Evolutionary conservation across 2,113 vertebrate genomes (phyloP).

Genomic region (Hemibagrus wyckioides): DNA sequence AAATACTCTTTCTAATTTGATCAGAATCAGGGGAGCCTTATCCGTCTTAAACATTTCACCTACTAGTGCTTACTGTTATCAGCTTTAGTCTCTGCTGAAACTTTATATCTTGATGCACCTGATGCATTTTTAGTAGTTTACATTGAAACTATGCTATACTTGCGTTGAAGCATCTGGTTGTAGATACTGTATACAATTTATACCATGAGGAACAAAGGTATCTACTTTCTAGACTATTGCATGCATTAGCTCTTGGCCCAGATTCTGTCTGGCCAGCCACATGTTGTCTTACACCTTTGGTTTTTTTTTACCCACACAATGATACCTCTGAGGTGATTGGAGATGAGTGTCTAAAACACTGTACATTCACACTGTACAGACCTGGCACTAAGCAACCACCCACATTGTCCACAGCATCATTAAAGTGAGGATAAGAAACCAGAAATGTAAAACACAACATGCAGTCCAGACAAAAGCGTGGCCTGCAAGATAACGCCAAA

Average conservation of each 20-base stretch:
- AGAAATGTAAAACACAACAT: conserved; percentile 20
- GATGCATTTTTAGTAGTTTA: background rate
- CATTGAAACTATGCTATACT: background rate
- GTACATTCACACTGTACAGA: conserved; percentile 45
- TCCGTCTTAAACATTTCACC: background rate
- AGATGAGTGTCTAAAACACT: conserved; percentile 24
- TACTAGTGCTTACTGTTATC: background rate
- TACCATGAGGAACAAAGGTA: background rate
- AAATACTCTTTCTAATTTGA: background rate
- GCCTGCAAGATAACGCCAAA: background rate
- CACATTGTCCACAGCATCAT: conserved; percentile 42
- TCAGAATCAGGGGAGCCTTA: background rate
- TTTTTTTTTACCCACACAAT: conserved; percentile 45
- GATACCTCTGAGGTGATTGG: conserved; percentile 49
- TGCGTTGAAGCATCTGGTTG: no score
- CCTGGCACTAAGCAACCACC: conserved; percentile 28
- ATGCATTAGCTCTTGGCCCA: background rate
- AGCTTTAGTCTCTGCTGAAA: background rate
- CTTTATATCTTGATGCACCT: background rate
- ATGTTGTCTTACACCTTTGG: conserved; percentile 19
- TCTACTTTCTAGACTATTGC: background rate
- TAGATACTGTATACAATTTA: background rate
- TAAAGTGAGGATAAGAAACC: conserved; percentile 40
- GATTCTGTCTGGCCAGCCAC: background rate
- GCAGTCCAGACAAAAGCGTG: background rate